Evolutionary conservation across 2,797 vertebrate species (phyloP).

Genomic region (Neopelma chrysocephalum): DNA sequence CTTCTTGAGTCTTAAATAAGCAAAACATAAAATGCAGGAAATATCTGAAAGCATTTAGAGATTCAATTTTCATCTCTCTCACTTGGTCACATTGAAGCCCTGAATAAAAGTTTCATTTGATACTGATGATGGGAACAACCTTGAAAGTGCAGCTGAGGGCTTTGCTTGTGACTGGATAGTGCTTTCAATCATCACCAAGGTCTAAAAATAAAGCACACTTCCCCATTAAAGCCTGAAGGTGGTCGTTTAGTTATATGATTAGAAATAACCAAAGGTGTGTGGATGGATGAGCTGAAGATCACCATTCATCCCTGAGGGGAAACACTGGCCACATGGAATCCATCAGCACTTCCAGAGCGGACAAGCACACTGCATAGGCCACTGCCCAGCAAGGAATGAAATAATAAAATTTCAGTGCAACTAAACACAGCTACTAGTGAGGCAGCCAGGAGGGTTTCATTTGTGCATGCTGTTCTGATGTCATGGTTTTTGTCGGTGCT

Average conservation of each 20-base stretch:
- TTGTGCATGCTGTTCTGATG: neutral
- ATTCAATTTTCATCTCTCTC: neutral
- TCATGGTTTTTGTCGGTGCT: neutral
- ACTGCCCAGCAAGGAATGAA: neutral
- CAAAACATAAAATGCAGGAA: neutral
- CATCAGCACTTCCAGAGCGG: neutral
- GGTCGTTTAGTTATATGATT: neutral
- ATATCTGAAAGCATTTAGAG: neutral
- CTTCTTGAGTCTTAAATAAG: neutral
- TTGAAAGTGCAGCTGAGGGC: neutral
- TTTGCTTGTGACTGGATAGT: neutral
- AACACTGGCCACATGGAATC: neutral
- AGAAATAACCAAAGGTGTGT: neutral
- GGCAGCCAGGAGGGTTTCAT: neutral
- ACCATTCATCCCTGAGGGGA: neutral
- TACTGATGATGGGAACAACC: neutral
- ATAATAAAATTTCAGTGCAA: fast-evolving
- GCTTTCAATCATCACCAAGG: neutral
- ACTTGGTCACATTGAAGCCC: neutral
- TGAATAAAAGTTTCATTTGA: neutral
- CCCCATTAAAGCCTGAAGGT: neutral
- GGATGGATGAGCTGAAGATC: neutral
- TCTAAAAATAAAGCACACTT: neutral
- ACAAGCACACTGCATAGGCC: neutral
- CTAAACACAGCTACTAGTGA: neutral